Evolutionary conservation across 2,888 invertebrate genomes (phyloP), one percentile per base, ranked within the genome.

Genomic region (Pachymerium ferrugineum): DNA sequence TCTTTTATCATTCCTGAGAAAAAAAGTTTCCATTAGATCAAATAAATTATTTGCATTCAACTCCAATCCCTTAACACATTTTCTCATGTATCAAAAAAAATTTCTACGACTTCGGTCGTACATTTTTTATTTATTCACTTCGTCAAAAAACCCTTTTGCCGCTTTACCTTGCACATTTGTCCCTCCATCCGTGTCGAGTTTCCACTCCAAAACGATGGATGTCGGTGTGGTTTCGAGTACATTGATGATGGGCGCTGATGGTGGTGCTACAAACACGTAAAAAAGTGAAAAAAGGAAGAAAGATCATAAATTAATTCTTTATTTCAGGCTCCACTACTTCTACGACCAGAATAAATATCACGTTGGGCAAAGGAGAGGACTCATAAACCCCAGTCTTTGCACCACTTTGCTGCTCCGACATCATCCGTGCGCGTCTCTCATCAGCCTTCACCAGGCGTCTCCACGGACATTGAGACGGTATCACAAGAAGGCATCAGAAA

Each of bases 151-250:
- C 47, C 47, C 16, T 47, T 47, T 47, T 22, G 19, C 22, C 62
- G 12, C 62, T 31, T 54, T 72, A 4, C 89, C 89, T 14, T 87
- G 87, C 70, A 90, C 85, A 0, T 89, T 86, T 6, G 90, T 88
- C 71, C 88, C 89, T 8, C 90, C 90, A 76, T 86, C 87, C 76
- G 86, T 87, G 14, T 88, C 88, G n/a, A 89, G 83, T 80, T 89
- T 89, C 90, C 90, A 90, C 77, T 90, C 89, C 77, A 90, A 85
- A 67, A 89, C 82, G 75, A 92, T 88, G 77, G 90, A 90, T 78
- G 88, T 88, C 71, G 89, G 88, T 0, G 91, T 91, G 1, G 90
- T 89, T 79, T 90, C 89, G 3, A 89, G 89, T 3, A 91, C 88
- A 78, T 89, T 89, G 1, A 92, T 83, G 4, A 88, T 85, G 0